Evolutionary conservation across 2,797 vertebrate genomes (phyloP).

Genomic region (Ammospiza maritima): DNA sequence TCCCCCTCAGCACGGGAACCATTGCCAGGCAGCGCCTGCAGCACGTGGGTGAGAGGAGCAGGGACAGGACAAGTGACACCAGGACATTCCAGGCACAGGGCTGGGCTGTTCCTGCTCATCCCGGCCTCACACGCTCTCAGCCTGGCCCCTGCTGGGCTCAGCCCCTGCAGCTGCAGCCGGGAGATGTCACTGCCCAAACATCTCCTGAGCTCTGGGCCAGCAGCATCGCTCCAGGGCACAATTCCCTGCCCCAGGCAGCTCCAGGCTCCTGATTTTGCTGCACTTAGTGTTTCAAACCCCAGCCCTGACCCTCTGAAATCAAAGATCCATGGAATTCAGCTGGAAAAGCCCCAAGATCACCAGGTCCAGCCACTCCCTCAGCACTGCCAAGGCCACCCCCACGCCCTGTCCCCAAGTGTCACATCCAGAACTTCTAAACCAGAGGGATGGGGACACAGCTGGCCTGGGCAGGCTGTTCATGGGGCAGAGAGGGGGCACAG

Average conservation of each 20-base stretch:
- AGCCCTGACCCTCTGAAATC: background rate
- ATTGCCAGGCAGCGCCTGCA: background rate
- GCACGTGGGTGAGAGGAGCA: background rate
- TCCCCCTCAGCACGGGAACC: background rate
- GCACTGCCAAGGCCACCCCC: background rate
- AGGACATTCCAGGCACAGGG: rapidly evolving
- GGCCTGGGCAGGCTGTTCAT: too few relatives aligned
- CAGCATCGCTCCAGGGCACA: background rate
- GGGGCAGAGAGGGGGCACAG: too few relatives aligned
- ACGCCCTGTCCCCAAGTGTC: background rate
- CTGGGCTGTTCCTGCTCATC: background rate
- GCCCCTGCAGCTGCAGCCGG: background rate
- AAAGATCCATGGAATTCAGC: rapidly evolving
- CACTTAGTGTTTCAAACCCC: background rate
- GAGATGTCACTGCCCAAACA: background rate
- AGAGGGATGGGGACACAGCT: too few relatives aligned
- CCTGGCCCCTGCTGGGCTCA: background rate
- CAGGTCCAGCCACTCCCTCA: background rate
- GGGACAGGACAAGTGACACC: background rate
- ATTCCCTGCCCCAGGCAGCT: background rate
- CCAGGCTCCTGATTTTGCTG: background rate
- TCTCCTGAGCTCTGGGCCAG: background rate
- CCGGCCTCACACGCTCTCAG: background rate
- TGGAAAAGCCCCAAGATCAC: background rate
- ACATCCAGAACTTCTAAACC: background rate